Evolutionary conservation across 2,797 vertebrate species (phyloP).

Genomic region (Bovichtus diacanthus): DNA sequence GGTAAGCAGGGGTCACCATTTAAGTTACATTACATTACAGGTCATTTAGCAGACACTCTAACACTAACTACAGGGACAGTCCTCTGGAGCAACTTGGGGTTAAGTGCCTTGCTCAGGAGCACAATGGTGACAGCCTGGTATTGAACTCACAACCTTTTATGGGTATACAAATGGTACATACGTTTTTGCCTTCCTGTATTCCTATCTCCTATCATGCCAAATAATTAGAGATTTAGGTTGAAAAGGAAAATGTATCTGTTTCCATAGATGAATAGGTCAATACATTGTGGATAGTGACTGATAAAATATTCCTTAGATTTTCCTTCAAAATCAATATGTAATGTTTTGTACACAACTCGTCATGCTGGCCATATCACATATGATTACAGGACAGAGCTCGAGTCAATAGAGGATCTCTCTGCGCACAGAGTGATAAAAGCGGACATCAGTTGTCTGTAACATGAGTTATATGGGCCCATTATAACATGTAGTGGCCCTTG

Average conservation of each 20-base stretch:
- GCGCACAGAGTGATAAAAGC: slow-evolving; percentile 45
- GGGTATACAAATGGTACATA: background rate
- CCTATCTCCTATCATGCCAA: background rate
- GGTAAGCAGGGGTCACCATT: background rate
- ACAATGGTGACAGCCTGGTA: too few relatives aligned
- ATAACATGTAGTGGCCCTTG: slow-evolving; percentile 51
- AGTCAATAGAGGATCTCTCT: slow-evolving; percentile 14
- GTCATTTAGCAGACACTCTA: too few relatives aligned
- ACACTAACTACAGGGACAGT: too few relatives aligned
- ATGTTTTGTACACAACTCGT: slow-evolving; percentile 16
- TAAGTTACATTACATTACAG: too few relatives aligned
- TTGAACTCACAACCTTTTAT: too few relatives aligned
- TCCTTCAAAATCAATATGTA: slow-evolving; percentile 5
- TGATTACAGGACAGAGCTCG: slow-evolving; percentile 19
- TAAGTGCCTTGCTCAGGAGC: too few relatives aligned
- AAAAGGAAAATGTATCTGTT: background rate
- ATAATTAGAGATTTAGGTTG: background rate
- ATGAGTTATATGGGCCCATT: slow-evolving; percentile 62
- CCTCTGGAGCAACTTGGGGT: too few relatives aligned
- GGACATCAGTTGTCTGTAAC: slow-evolving; percentile 56
- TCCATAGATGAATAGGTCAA: background rate
- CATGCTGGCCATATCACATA: background rate
- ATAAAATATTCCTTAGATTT: background rate
- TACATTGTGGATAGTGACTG: background rate
- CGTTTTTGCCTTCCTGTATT: background rate